Conservation (phyloP, 2,113 vertebrate genomes). For the Cacatua alba region DNA sequence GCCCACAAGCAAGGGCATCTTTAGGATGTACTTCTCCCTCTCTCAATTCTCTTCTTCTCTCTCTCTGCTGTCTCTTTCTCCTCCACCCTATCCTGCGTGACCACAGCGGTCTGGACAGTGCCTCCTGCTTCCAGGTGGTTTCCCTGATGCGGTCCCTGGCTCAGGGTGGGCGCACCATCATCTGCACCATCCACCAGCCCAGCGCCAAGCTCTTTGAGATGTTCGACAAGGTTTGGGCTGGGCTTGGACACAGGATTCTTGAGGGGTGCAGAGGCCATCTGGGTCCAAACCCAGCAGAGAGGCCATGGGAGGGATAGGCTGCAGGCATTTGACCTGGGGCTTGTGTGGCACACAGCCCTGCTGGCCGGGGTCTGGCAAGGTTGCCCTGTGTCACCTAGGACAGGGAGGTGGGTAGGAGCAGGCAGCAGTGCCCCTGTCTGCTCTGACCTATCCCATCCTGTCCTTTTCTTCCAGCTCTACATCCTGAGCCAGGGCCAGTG, state of each 20-base stretch:
- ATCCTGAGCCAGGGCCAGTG: constrained; percentile 99
- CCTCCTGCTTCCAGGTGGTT: constrained; percentile 97
- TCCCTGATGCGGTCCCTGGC: constrained; percentile 96
- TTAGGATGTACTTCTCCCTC: neutral
- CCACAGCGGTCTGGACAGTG: constrained; percentile 91
- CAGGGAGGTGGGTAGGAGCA: neutral
- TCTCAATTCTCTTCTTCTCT: neutral
- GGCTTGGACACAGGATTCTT: neutral
- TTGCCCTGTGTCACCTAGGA: neutral
- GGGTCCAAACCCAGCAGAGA: neutral
- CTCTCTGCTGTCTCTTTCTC: neutral
- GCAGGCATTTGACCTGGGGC: neutral
- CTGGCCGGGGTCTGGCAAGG: neutral
- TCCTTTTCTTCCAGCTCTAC: constrained; percentile 82
- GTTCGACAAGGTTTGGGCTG: constrained; percentile 93
- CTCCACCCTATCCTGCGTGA: neutral
- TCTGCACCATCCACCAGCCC: constrained; percentile 99
- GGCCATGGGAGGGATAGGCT: neutral
- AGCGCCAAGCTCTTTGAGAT: constrained; percentile 98
- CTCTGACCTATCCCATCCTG: neutral
- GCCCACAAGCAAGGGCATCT: neutral
- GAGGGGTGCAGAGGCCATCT: neutral
- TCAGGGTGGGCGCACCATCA: constrained; percentile 94
- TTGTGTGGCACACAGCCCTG: neutral
- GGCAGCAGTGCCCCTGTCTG: neutral